A percentile compares a stretch with the other conserved stretches of the same genome.
phyloP scores from a whole-genome alignment of 1,140 invertebrate genomes.

The Drosophila seguyi region DNA sequence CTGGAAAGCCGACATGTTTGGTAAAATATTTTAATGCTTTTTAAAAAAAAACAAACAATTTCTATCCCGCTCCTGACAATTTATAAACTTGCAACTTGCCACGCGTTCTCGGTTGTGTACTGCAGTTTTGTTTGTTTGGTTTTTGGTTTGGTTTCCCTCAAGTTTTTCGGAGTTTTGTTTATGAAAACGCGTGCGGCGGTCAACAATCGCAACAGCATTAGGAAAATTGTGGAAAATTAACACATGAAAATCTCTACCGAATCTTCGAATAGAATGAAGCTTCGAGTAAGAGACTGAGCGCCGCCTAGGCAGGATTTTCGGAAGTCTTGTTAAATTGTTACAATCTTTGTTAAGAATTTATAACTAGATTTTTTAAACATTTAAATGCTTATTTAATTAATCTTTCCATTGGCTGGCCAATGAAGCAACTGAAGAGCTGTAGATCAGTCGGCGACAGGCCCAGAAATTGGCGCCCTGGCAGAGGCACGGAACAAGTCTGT shows the following conservation, averaged over 20 bases:
- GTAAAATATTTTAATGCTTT: background rate
- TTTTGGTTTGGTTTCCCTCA: slow-evolving; percentile 56
- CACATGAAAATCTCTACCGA: slow-evolving; percentile 22
- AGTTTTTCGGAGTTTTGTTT: slow-evolving; percentile 68
- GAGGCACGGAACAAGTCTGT: slow-evolving; percentile 54
- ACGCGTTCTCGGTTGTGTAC: slow-evolving; percentile 57
- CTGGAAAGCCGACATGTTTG: background rate
- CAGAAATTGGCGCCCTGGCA: slow-evolving; percentile 45
- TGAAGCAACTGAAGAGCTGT: slow-evolving; percentile 1
- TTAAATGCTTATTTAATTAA: slow-evolving; percentile 58
- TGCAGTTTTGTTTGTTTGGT: slow-evolving; percentile 58
- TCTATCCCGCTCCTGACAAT: slow-evolving; percentile 34
- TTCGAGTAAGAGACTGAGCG: background rate
- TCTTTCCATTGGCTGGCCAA: slow-evolving; percentile 28
- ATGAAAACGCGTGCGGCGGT: slow-evolving; percentile 81
- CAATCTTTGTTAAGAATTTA: background rate
- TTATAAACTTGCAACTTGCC: slow-evolving; percentile 34
- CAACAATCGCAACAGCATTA: slow-evolving; percentile 63
- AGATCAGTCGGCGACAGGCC: slow-evolving; percentile 33
- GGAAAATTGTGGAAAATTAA: slow-evolving; percentile 36
- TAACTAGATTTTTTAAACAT: no score
- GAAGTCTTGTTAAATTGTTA: no score
- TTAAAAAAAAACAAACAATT: no score
- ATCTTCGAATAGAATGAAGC: slow-evolving; percentile 27
- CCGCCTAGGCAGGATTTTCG: background rate